Conservation (phyloP, 2,888 invertebrate genomes). For the Octodonta nipae region DNA sequence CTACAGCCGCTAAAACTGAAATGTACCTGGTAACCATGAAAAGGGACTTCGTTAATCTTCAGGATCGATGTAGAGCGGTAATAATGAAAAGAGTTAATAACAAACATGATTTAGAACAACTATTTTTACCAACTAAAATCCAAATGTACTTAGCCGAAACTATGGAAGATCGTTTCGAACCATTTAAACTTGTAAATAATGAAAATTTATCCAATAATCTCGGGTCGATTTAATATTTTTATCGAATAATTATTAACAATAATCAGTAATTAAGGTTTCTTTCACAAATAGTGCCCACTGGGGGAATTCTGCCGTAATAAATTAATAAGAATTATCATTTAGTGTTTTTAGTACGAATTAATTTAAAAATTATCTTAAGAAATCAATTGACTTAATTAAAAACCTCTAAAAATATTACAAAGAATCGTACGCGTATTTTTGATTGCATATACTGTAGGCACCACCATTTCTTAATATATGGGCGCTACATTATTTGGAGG, state of each 20-base stretch:
- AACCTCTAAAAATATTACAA: too few relatives aligned
- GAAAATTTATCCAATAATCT: constrained; percentile 21
- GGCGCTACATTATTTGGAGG: too few relatives aligned
- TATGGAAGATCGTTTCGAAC: constrained; percentile 32
- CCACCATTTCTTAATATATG: too few relatives aligned
- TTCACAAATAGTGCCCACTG: constrained; percentile 14
- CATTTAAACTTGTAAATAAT: constrained; percentile 29
- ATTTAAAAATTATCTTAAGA: too few relatives aligned
- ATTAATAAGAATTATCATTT: too few relatives aligned
- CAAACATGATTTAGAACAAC: constrained; percentile 39
- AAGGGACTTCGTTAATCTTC: constrained; percentile 51
- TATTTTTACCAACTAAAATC: constrained; percentile 46
- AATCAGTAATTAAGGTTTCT: constrained; percentile 6
- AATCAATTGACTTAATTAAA: too few relatives aligned
- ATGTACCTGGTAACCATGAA: constrained; percentile 49
- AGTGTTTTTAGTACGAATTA: too few relatives aligned
- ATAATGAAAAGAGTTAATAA: constrained; percentile 43
- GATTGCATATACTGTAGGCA: too few relatives aligned
- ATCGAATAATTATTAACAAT: too few relatives aligned
- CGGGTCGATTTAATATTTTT: constrained; percentile 13
- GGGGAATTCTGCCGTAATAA: too few relatives aligned
- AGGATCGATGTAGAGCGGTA: constrained; percentile 52
- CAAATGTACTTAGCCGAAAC: constrained; percentile 44
- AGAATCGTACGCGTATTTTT: too few relatives aligned
- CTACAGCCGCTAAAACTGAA: constrained; percentile 62